Percentiles rank a stretch among this genome's conserved stretches.
Conservation (phyloP, 2,797 vertebrate species). For the Paedocypris micromegethes region DNA sequence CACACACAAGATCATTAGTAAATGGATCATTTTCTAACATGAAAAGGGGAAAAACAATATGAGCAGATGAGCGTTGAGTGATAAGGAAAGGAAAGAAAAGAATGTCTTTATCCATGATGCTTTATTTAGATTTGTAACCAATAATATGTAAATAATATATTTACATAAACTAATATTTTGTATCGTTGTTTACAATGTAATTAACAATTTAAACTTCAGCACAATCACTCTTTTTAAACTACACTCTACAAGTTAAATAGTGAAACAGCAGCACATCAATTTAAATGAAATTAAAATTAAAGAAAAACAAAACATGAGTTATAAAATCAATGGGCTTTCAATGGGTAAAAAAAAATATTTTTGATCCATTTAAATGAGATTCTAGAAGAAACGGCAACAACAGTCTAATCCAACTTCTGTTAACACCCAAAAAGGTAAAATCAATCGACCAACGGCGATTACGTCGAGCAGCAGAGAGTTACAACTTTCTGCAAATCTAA, state of each 20-base stretch:
- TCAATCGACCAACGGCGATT: no score
- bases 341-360: neutral
- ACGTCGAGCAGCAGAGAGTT: no score
- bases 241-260: slow-evolving; percentile 11
- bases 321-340: neutral
- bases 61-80: neutral
- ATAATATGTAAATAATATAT: slow-evolving; percentile 16
- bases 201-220: slow-evolving; percentile 4
- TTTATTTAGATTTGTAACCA: slow-evolving; percentile 43
- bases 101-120: slow-evolving; percentile 12
- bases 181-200: neutral
- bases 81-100: slow-evolving; percentile 7
- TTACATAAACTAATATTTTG: slow-evolving; percentile 27
- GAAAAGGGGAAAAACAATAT: neutral
- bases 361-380: slow-evolving; percentile 1
- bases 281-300: slow-evolving; percentile 5
- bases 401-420: no score
- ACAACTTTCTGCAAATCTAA: slow-evolving; percentile 8
- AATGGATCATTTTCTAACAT: no score
- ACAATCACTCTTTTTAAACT: neutral
- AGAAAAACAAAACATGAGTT: neutral
- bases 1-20: no score
- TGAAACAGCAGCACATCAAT: slow-evolving; percentile 1
- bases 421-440: no score
- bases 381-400: no score